Conservation (phyloP, 2,113 vertebrate species). For the Diglossa brunneiventris region DNA sequence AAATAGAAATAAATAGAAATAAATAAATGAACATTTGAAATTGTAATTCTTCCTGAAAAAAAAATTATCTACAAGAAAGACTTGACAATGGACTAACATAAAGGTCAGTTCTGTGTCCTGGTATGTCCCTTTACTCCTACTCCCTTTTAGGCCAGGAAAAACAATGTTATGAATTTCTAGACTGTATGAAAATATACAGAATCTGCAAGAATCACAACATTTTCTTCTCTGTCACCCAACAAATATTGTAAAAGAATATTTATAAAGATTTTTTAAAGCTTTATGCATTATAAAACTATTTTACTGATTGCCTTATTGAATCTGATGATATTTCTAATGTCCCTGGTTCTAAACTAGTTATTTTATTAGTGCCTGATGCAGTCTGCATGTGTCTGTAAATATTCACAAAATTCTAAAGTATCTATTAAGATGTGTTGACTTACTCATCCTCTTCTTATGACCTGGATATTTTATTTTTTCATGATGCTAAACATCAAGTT, state of each 20-base stretch:
- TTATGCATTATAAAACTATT: background rate
- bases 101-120: background rate
- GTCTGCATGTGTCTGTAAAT: background rate
- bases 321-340: background rate
- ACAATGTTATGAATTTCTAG: background rate
- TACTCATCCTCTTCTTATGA: background rate
- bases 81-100: background rate
- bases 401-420: background rate
- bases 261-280: background rate
- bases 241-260: background rate
- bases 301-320: background rate
- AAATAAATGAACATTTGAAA: background rate
- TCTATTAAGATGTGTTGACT: background rate
- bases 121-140: background rate
- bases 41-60: background rate
- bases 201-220: background rate
- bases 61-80: background rate
- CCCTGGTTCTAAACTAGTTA: background rate
- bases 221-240: fast-evolving
- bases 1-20: background rate
- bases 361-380: background rate
- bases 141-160: background rate
- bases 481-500: background rate
- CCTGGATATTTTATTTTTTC: background rate
- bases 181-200: background rate